Evolutionary conservation across 2,888 invertebrate genomes (phyloP).

Genomic region (Eupeodes latifasciatus): DNA sequence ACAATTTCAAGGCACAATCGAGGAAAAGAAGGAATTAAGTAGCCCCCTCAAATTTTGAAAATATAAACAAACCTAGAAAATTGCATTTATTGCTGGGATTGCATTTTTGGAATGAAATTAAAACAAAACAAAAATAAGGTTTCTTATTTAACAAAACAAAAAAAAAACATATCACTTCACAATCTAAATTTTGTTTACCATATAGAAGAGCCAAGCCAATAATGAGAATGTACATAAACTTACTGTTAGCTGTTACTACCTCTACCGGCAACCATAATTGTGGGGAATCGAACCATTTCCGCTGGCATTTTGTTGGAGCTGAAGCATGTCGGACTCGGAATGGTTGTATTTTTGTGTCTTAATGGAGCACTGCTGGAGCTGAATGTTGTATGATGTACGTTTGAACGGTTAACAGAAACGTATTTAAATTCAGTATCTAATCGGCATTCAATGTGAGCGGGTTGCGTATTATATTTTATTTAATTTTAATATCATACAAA

Average conservation of each 20-base stretch:
- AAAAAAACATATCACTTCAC: constrained; percentile 15
- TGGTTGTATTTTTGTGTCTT: constrained; percentile 41
- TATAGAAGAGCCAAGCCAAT: neutral
- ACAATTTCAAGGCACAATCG: neutral
- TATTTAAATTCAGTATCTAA: constrained; percentile 81
- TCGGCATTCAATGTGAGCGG: constrained; percentile 81
- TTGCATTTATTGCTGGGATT: constrained; percentile 35
- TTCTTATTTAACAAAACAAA: constrained; percentile 3
- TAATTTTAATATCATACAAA: constrained; percentile 8
- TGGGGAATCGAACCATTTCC: constrained; percentile 70
- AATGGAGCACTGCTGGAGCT: constrained; percentile 42
- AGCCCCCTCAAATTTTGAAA: neutral
- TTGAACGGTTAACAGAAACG: constrained; percentile 71
- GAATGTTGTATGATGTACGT: constrained; percentile 72
- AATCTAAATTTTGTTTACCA: constrained; percentile 36
- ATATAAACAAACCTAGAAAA: constrained; percentile 36
- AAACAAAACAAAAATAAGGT: neutral
- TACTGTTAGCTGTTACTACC: neutral
- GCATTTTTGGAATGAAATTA: constrained; percentile 38
- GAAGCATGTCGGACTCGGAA: constrained; percentile 50
- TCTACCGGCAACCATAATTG: constrained; percentile 24
- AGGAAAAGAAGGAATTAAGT: neutral
- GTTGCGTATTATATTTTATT: constrained; percentile 59
- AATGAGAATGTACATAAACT: constrained; percentile 38
- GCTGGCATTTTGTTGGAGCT: constrained; percentile 49